A percentile compares a stretch with the other conserved stretches of the same genome.
These are phyloP conservation scores for Plestiodon gilberti DNA, from an alignment of 2,113 vertebrate genomes.

Conservation along the genomic window DNA sequence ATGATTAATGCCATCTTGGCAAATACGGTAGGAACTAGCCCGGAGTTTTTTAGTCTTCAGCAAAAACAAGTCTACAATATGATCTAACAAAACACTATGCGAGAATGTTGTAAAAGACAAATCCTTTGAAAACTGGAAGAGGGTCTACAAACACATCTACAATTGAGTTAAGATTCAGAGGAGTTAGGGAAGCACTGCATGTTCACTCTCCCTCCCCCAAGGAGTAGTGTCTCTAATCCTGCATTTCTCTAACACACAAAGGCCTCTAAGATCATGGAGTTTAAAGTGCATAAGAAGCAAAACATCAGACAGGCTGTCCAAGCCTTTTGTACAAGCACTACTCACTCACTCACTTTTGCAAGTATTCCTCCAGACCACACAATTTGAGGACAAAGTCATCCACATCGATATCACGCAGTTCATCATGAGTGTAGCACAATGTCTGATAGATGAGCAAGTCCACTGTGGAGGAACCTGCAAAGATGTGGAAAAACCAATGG, in stretches of 20 bases:
- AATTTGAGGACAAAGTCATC: constrained; percentile 81
- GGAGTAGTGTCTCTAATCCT: neutral
- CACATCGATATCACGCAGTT: constrained; percentile 83
- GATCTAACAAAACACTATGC: neutral
- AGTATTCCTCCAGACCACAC: constrained; percentile 87
- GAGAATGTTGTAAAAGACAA: neutral
- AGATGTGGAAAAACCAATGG: neutral
- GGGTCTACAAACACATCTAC: no score
- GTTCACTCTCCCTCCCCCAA: neutral
- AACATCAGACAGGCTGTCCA: neutral
- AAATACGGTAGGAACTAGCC: neutral
- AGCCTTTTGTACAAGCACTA: neutral
- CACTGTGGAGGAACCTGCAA: constrained; percentile 88
- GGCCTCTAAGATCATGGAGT: neutral
- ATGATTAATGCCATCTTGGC: neutral
- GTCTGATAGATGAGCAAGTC: constrained; percentile 96
- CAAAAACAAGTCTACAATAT: neutral
- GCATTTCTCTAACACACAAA: neutral
- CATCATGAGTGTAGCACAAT: constrained; percentile 90
- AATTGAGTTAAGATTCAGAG: neutral
- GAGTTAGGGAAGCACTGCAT: neutral
- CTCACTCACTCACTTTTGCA: constrained; percentile 86
- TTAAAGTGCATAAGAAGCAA: neutral
- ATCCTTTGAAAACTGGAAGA: neutral
- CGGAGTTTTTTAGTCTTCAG: neutral